Evolutionary conservation across 1,140 invertebrate species (phyloP).

Genomic region (Lepidostoma basale): DNA sequence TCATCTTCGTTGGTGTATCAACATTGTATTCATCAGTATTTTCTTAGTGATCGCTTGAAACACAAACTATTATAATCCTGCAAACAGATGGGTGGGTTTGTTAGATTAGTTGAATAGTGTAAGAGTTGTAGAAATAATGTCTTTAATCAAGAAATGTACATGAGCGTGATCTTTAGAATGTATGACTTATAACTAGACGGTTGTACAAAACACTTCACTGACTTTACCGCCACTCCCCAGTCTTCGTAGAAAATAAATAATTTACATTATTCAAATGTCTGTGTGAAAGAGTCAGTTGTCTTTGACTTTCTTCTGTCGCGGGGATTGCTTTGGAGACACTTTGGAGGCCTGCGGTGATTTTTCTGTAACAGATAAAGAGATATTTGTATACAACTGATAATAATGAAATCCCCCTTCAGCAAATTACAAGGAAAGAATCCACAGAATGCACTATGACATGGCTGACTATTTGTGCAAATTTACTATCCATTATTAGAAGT

Average conservation of each 20-base stretch:
- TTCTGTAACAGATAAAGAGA: constrained; percentile 23
- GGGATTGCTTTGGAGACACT: constrained; percentile 52
- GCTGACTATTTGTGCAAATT: too few species aligned
- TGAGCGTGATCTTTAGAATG: constrained; percentile 10
- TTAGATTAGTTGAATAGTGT: background rate
- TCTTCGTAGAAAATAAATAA: constrained; percentile 20
- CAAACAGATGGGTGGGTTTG: background rate
- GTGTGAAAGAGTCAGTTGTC: constrained; percentile 1
- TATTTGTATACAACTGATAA: background rate
- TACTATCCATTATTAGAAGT: too few species aligned
- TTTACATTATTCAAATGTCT: constrained; percentile 19
- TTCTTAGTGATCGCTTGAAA: background rate
- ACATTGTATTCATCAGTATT: background rate
- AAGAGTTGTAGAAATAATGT: constrained; percentile 2
- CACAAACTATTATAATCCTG: background rate
- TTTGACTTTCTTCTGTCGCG: constrained; percentile 65
- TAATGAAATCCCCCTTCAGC: background rate
- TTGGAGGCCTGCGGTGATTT: constrained; percentile 58
- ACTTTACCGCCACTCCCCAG: background rate
- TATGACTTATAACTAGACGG: background rate
- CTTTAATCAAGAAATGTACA: constrained; percentile 22
- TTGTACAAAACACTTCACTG: constrained; percentile 19
- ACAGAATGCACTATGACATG: background rate
- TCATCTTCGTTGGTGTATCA: background rate
- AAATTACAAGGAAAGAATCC: background rate